A percentile compares a stretch with the other conserved stretches of the same genome.
Conservation (phyloP, 2,797 vertebrate species). For the Hippocampus kuda region DNA sequence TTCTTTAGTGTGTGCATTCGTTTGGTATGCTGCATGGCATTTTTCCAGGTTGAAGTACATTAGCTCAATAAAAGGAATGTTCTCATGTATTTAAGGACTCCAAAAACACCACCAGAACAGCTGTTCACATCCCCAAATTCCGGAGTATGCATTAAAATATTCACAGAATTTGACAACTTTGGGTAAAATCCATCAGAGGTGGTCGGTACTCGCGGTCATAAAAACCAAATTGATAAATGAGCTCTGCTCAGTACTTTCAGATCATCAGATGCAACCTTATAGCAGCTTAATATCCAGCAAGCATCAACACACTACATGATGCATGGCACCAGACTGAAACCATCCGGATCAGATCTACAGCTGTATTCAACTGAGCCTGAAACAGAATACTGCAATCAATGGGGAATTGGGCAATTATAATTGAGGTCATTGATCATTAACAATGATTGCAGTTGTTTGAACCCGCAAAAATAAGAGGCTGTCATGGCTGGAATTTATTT, state of each 20-base stretch:
- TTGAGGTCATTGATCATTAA: slow-evolving; percentile 4
- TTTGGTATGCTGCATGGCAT: slow-evolving; percentile 28
- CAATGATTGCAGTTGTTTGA: slow-evolving; percentile 6
- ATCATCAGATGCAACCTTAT: not conserved
- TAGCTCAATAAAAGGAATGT: slow-evolving; percentile 11
- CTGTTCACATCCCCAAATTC: not conserved
- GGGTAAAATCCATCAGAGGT: not conserved
- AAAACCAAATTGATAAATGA: not conserved
- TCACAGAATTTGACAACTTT: not conserved
- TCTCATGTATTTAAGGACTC: slow-evolving; percentile 6
- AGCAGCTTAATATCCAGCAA: not conserved
- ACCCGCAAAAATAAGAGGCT: not conserved
- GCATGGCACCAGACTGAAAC: not conserved
- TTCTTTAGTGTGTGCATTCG: slow-evolving; percentile 34
- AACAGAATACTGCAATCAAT: not conserved
- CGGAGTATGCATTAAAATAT: not conserved
- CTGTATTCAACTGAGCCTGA: not conserved
- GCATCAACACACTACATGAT: not conserved
- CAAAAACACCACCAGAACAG: not conserved
- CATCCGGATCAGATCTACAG: not conserved
- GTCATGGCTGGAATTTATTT: not conserved
- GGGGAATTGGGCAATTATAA: not conserved
- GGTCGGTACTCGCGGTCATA: not conserved
- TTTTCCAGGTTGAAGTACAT: slow-evolving; percentile 29
- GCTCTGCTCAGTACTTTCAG: not conserved